A percentile compares a stretch with the other conserved stretches of the same genome.
Evolutionary conservation across 2,888 invertebrate species (phyloP).

Genomic region (Eilema caniola): DNA sequence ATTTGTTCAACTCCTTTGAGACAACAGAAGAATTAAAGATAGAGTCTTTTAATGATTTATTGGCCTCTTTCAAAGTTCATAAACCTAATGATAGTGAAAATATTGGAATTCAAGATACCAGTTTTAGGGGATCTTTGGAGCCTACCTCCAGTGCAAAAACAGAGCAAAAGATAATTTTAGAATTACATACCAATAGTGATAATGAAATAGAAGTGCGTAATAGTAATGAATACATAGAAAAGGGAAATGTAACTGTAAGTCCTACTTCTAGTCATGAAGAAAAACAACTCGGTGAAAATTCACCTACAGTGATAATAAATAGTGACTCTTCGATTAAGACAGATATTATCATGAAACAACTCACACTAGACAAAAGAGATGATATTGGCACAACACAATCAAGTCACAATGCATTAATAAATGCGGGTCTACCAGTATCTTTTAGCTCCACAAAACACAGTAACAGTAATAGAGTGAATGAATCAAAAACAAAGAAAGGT

Average conservation of each 20-base stretch:
- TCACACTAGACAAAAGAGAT: background rate
- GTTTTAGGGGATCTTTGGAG: background rate
- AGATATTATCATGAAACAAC: background rate
- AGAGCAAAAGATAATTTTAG: conserved; percentile 2
- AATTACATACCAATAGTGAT: background rate
- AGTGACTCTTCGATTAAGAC: background rate
- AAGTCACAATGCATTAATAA: conserved; percentile 42
- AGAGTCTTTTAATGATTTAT: conserved; percentile 65
- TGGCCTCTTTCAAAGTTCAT: conserved; percentile 60
- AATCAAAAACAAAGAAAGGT: conserved; percentile 14
- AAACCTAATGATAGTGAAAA: conserved; percentile 14
- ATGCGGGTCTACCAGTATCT: conserved; percentile 60
- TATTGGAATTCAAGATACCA: conserved; percentile 1
- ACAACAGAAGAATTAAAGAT: conserved; percentile 41
- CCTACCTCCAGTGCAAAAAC: background rate
- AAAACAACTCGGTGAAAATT: background rate
- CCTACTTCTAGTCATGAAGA: background rate
- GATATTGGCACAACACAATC: background rate
- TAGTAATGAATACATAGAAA: background rate
- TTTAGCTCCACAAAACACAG: conserved; percentile 55
- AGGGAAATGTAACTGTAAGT: background rate
- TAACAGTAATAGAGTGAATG: conserved; percentile 17
- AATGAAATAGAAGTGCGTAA: background rate
- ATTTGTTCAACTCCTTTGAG: conserved; percentile 58
- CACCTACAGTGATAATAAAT: background rate